Conservation (phyloP, 2,888 invertebrate genomes). For the Eupithecia exiguata region DNA sequence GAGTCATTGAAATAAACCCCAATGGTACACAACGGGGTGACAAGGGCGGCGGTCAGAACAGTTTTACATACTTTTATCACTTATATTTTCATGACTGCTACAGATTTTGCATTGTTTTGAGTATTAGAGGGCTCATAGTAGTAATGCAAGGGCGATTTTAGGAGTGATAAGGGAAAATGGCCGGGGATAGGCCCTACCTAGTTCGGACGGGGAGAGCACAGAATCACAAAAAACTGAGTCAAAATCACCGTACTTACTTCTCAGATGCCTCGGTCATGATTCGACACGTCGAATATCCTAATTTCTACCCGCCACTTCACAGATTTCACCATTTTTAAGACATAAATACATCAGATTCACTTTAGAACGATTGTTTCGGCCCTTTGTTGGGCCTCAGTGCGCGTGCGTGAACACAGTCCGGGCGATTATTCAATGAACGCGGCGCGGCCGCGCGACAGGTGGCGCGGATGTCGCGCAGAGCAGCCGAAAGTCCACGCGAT, state of each 20-base stretch:
- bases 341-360: conserved; percentile 88
- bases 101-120: conserved; percentile 8
- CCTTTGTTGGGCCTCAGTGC: conserved; percentile 83
- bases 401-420: conserved; percentile 80
- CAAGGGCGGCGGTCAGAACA: conserved; percentile 76
- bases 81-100: conserved; percentile 30
- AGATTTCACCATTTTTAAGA: conserved; percentile 93
- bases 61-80: conserved; percentile 48
- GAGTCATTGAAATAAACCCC: conserved; percentile 77
- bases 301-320: conserved; percentile 91
- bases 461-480: conserved; percentile 73
- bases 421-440: conserved; percentile 80
- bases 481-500: conserved; percentile 51
- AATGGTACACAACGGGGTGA: conserved; percentile 66
- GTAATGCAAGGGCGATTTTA: conserved; percentile 40
- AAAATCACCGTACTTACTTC: conserved; percentile 87
- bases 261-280: conserved; percentile 96
- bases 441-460: conserved; percentile 75
- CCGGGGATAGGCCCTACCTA: conserved; percentile 79
- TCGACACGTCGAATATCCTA: conserved; percentile 92
- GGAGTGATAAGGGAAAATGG: conserved; percentile 75
- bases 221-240: conserved; percentile 64
- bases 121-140: not conserved
- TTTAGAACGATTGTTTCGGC: conserved; percentile 81
- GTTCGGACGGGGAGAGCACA: conserved; percentile 65